Conservation (phyloP, 1,140 invertebrate genomes). For the Danaus plexippus region DNA sequence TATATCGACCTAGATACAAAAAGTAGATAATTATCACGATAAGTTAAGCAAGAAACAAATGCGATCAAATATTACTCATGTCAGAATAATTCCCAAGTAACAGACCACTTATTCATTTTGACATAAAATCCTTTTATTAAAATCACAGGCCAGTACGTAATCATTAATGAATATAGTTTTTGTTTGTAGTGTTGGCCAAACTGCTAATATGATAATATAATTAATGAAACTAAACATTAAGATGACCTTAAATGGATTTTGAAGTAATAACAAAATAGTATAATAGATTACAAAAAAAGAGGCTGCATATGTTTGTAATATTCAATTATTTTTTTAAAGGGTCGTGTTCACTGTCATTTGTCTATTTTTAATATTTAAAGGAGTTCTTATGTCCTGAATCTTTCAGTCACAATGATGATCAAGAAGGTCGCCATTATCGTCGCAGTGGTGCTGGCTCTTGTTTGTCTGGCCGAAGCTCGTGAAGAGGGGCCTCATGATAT, state of each 20-base stretch:
- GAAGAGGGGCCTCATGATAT: conserved; percentile 64
- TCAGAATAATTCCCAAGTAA: conserved; percentile 13
- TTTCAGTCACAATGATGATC: conserved; percentile 50
- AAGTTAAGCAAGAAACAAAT: too few relatives aligned
- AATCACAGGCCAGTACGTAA: conserved; percentile 1
- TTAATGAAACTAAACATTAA: too few relatives aligned
- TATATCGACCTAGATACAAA: too few relatives aligned
- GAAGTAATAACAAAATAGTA: too few relatives aligned
- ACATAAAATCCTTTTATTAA: conserved; percentile 12
- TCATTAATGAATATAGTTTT: neutral
- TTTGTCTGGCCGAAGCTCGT: conserved; percentile 48
- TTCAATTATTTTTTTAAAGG: too few relatives aligned
- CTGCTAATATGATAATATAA: neutral
- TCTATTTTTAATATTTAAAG: conserved; percentile 4
- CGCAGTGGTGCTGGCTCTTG: conserved; percentile 43
- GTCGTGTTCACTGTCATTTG: conserved; percentile 1
- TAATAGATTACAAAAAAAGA: too few relatives aligned
- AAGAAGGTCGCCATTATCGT: conserved; percentile 48
- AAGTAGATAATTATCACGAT: too few relatives aligned
- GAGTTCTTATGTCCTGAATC: neutral
- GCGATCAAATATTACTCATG: neutral
- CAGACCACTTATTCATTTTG: conserved; percentile 7
- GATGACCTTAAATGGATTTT: too few relatives aligned
- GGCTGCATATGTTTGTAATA: too few relatives aligned
- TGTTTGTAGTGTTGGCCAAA: neutral